These are phyloP conservation scores for Cliona cf. orientalis DNA, from an alignment of 37 sponge, comb jelly and placozoan genomes.

Conservation along the genomic window DNA sequence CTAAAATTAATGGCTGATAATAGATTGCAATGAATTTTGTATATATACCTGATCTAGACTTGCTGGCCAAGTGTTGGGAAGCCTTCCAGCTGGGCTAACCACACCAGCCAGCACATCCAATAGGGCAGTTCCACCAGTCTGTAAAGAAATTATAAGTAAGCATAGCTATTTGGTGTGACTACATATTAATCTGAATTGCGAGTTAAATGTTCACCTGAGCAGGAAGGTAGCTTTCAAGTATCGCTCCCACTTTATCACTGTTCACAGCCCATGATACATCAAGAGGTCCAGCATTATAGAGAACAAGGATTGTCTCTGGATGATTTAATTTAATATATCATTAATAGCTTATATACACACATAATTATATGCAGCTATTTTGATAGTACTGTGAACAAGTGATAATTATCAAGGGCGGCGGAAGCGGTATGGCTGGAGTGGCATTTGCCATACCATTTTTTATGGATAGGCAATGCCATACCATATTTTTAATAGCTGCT, in stretches of 20 bases:
- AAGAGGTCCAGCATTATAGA: conserved; percentile 72
- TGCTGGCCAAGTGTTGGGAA: conserved; percentile 72
- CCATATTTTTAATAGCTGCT: no score
- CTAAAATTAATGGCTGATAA: no score
- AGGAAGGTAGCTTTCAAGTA: conserved; percentile 54
- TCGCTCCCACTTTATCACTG: conserved; percentile 37
- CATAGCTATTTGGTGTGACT: neutral
- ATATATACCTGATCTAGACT: conserved; percentile 43
- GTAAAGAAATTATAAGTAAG: neutral
- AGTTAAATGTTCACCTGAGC: conserved; percentile 24
- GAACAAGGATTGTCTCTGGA: conserved; percentile 31
- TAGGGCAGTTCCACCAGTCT: conserved; percentile 43
- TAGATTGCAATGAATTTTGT: no score
- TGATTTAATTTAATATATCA: no score
- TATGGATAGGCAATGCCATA: no score
- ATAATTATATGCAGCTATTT: no score
- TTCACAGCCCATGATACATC: conserved; percentile 62
- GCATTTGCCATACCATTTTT: no score
- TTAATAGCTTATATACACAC: no score
- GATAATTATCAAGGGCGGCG: no score
- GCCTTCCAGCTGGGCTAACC: conserved; percentile 49
- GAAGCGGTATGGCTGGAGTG: no score
- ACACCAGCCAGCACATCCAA: conserved; percentile 36
- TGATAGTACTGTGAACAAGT: no score
- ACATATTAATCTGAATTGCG: no score